Evolutionary conservation across 2,797 vertebrate species (phyloP).

Genomic region (Myotis vivesi): DNA sequence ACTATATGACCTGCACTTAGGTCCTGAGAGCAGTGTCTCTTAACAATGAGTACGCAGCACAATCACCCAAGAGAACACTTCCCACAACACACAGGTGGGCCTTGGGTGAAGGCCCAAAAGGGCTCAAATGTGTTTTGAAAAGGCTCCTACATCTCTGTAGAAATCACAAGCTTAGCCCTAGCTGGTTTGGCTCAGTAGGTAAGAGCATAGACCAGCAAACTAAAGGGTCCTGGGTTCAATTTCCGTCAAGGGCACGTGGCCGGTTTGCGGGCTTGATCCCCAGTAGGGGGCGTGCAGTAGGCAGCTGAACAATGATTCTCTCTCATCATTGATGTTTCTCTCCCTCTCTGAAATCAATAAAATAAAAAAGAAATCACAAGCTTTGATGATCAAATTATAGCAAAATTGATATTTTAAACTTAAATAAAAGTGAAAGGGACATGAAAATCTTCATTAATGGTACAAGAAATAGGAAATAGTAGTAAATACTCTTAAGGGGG

Average conservation of each 20-base stretch:
- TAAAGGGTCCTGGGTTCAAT: too few relatives aligned
- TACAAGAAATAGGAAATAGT: conserved; percentile 16
- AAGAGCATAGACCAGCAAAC: too few relatives aligned
- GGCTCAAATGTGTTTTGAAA: conserved; percentile 7
- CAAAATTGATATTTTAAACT: not conserved
- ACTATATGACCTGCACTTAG: not conserved
- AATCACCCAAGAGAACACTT: not conserved
- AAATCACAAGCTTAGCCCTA: not conserved
- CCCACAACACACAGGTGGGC: not conserved
- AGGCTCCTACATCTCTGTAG: not conserved
- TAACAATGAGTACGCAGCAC: not conserved
- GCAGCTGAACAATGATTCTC: too few relatives aligned
- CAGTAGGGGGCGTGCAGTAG: too few relatives aligned
- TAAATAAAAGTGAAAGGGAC: not conserved
- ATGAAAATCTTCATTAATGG: conserved; percentile 10
- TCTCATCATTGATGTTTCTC: too few relatives aligned
- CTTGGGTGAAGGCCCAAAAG: not conserved
- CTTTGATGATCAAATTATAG: not conserved
- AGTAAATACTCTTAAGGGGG: not conserved
- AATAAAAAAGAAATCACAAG: not conserved
- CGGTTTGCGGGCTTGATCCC: too few relatives aligned
- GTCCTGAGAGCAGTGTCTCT: not conserved
- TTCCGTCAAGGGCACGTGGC: too few relatives aligned
- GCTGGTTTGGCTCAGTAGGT: too few relatives aligned
- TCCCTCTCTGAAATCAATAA: too few relatives aligned